Conservation (phyloP, 35 echinoderm and acorn worm genomes). For the Eucidaris tribuloides region DNA sequence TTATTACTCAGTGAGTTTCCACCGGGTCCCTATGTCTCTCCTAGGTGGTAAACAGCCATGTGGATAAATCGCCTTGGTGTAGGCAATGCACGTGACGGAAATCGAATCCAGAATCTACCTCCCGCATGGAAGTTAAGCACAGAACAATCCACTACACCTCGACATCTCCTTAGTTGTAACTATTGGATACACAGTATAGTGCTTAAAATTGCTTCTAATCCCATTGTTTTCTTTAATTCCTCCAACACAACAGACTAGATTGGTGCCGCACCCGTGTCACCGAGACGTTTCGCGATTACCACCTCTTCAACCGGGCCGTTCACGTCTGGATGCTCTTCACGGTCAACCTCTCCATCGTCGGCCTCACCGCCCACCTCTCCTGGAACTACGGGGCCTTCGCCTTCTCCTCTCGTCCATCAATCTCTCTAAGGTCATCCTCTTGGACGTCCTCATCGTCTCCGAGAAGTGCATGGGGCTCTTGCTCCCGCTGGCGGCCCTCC, state of each 20-base stretch:
- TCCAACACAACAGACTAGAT: neutral
- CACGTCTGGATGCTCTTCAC: neutral
- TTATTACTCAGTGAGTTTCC: no score
- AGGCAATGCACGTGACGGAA: no score
- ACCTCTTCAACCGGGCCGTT: neutral
- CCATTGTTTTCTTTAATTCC: no score
- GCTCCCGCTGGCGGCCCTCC: neutral
- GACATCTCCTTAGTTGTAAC: no score
- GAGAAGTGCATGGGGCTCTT: neutral
- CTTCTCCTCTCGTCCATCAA: neutral
- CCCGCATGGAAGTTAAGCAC: no score
- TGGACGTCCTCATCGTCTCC: neutral
- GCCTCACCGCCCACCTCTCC: neutral
- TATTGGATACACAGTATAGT: no score
- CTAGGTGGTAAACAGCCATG: no score
- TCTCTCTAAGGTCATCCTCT: neutral
- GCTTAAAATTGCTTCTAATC: no score
- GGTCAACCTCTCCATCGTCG: neutral
- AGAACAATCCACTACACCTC: no score
- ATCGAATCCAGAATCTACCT: no score
- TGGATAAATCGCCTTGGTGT: no score
- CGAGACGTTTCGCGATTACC: neutral
- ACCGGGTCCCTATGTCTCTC: no score
- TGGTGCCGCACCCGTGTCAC: neutral
- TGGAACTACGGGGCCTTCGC: slow-evolving; percentile 2